phyloP scores from a whole-genome alignment of 2,113 vertebrate species.

The Oenanthe melanoleuca region DNA sequence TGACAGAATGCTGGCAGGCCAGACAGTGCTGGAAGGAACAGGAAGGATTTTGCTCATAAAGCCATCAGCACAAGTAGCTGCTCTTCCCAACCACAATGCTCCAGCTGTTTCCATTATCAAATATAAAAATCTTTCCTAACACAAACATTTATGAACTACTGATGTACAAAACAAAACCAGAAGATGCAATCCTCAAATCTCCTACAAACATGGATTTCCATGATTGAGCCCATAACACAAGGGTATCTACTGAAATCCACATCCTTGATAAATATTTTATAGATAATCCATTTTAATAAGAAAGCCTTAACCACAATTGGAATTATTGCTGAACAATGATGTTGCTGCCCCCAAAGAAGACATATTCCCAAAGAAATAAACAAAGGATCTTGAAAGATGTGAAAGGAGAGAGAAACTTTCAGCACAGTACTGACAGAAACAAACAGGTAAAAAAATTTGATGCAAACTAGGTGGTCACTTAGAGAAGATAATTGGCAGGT shows the following conservation, averaged over 20 bases:
- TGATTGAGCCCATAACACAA: fast-evolving
- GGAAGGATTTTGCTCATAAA: not conserved
- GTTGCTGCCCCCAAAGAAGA: not conserved
- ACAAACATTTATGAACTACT: not conserved
- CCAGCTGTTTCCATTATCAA: constrained; percentile 2
- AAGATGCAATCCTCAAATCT: not conserved
- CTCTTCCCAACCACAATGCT: not conserved
- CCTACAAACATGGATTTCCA: not conserved
- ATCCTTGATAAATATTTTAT: not conserved
- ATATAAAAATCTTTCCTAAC: not conserved
- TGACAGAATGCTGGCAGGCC: not conserved
- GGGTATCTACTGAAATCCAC: not conserved
- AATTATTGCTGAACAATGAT: not conserved
- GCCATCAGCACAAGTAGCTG: not conserved
- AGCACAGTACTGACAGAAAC: not conserved
- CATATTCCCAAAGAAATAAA: not conserved
- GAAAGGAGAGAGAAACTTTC: not conserved
- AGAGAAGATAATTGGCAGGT: not conserved
- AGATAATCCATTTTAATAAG: not conserved
- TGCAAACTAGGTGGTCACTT: not conserved
- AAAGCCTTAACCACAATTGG: not conserved
- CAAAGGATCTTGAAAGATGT: not conserved
- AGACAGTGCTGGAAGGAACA: not conserved
- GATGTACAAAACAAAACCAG: not conserved
- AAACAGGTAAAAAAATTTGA: not conserved